These are phyloP conservation scores for Strigamia crassipes DNA, from an alignment of 2,888 invertebrate genomes.

Conservation along the genomic window DNA sequence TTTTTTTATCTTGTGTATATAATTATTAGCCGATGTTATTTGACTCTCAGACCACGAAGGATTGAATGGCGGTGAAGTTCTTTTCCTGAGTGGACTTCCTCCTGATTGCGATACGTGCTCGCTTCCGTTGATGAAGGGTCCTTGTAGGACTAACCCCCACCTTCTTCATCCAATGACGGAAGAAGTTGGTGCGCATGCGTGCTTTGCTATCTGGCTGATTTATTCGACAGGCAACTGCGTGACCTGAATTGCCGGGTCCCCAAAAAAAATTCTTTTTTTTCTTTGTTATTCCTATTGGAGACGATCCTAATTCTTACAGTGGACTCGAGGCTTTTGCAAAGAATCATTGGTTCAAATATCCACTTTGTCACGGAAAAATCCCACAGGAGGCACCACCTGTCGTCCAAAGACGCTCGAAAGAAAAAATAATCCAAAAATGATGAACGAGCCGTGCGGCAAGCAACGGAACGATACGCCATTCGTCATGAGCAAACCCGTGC, in stretches of 20 bases:
- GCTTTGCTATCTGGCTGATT: constrained; percentile 28
- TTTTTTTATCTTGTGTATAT: constrained; percentile 10
- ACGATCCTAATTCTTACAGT: constrained; percentile 37
- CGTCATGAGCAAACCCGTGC: constrained; percentile 38
- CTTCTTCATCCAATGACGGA: constrained; percentile 36
- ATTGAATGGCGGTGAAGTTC: constrained; percentile 24
- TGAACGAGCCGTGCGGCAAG: constrained; percentile 29
- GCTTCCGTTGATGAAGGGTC: constrained; percentile 42
- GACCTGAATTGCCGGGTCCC: constrained; percentile 28
- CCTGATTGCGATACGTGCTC: constrained; percentile 40
- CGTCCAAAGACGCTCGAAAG: constrained; percentile 28
- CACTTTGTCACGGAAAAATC: constrained; percentile 40
- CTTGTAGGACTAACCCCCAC: constrained; percentile 17
- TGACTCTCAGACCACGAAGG: constrained; percentile 37
- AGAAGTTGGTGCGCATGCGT: constrained; percentile 35
- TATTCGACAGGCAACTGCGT: constrained; percentile 30
- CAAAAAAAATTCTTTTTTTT: neutral
- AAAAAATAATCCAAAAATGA: constrained; percentile 39
- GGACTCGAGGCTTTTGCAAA: constrained; percentile 22
- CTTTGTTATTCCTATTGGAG: neutral
- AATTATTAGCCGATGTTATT: constrained; percentile 17
- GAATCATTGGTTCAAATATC: constrained; percentile 42
- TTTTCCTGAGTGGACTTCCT: constrained; percentile 42
- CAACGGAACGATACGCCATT: constrained; percentile 40
- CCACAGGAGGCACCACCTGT: constrained; percentile 40